Evolutionary conservation across 1,140 invertebrate genomes (phyloP), one percentile per base, ranked within the genome.

Genomic region (Drosophila lini): DNA sequence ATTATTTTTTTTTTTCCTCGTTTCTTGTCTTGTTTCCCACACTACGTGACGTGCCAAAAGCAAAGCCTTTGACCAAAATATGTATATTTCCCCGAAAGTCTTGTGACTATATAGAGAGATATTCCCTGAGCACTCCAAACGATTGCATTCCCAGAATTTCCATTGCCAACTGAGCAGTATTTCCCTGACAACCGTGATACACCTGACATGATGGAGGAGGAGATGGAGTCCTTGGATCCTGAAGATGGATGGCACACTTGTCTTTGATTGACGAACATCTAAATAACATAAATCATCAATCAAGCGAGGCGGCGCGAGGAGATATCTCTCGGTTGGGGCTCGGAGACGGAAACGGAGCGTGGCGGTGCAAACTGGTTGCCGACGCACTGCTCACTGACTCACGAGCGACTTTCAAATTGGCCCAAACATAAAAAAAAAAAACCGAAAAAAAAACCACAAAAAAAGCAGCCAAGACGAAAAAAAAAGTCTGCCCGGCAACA

Each of bases 341-440:
- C 25, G 34, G 11, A 38, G 65, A 48, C 52, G 63, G 15, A 69
- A 47, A 42, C 38, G 34, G 62, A 68, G 50, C 50, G 31, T 57
- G 50, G 28, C 42, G 52, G 42, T 40, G 48, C 69, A 83, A 84
- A 84, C 81, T 85, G 81, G 81, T 86, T 85, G 80, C 60, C 80
- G 81, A 31, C 68, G 70, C 74, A 76, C 71, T 58, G 56, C 76
- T 67, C 78, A 69, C 62, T 86, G 82, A 86, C 75, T 88, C 82
- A 86, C 65, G 58, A 69, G 56, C 71, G 67, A 86, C 82, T 86
- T 86, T 86, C 83, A 86, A 86, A 88, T 88, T 82, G 75, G 70
- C 55, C 61, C 69, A 76, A 81, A 61, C 53, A 57, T 38, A 25
- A 57, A 57, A 48, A 50, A 48, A 50, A 38, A 40, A 52, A 61